phyloP scores from a whole-genome alignment of 2,113 vertebrate genomes.

The Pterocles orientalis region DNA sequence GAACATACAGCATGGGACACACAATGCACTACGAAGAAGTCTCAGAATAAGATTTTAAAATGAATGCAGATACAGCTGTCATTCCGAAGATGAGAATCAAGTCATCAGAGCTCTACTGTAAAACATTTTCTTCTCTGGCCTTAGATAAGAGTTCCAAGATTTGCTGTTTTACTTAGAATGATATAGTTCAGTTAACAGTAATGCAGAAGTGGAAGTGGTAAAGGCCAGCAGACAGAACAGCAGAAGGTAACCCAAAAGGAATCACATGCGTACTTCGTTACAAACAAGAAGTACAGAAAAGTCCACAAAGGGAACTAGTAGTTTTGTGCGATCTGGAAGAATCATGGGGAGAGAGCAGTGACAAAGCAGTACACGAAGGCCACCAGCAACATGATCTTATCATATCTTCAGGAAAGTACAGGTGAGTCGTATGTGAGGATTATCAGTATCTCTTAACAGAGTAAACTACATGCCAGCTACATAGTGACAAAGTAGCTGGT shows the following conservation, averaged over 20 bases:
- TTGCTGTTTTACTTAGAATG: not conserved
- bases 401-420: not conserved
- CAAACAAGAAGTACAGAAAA: not conserved
- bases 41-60: not conserved
- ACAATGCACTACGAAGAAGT: not conserved
- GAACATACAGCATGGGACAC: accelerated
- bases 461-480: not conserved
- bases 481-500: not conserved
- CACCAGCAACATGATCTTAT: not conserved
- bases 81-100: conserved; percentile 8
- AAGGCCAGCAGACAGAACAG: not conserved
- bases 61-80: not conserved
- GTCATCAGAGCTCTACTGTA: not conserved
- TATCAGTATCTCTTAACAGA: not conserved
- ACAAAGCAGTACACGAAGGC: not conserved
- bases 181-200: not conserved
- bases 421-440: not conserved
- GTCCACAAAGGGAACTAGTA: not conserved
- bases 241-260: not conserved
- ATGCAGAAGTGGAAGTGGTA: not conserved
- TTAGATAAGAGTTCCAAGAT: not conserved
- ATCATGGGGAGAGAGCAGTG: not conserved
- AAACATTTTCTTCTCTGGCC: not conserved
- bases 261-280: not conserved
- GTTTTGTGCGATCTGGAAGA: not conserved